Conservation (phyloP, 2,113 vertebrate species). For the Nesogale talazaci region DNA sequence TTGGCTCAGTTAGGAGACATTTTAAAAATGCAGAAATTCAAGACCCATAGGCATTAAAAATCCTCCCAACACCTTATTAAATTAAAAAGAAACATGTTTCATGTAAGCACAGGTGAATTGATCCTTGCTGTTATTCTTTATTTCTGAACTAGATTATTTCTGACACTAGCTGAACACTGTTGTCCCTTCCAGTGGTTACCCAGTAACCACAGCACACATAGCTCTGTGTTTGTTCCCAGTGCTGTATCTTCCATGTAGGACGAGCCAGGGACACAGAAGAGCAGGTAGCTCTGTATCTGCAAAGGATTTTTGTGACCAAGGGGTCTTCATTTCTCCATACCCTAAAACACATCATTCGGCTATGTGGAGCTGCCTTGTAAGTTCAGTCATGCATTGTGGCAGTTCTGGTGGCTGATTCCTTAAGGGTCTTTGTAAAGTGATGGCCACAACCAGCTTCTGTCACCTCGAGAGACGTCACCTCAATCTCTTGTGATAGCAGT, state of each 20-base stretch:
- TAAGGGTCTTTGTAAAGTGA: slow-evolving; percentile 80
- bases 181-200: not conserved
- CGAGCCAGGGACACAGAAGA: slow-evolving; percentile 66
- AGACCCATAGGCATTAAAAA: not conserved
- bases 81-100: not conserved
- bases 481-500: slow-evolving; percentile 75
- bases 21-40: slow-evolving; percentile 25
- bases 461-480: slow-evolving; percentile 77
- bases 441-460: slow-evolving; percentile 84
- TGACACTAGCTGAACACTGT: too few species aligned
- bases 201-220: not conserved
- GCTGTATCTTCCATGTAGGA: not conserved
- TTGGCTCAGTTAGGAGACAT: not conserved
- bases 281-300: slow-evolving; percentile 71
- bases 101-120: not conserved
- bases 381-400: slow-evolving; percentile 84
- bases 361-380: slow-evolving; percentile 44
- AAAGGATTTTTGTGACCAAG: slow-evolving; percentile 67
- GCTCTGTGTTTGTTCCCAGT: not conserved
- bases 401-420: slow-evolving; percentile 84
- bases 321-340: slow-evolving; percentile 40
- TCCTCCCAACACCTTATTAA: not conserved
- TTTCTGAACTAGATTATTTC: not conserved
- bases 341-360: slow-evolving; percentile 63
- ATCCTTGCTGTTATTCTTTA: slow-evolving; percentile 22